Evolutionary conservation across 1,140 invertebrate species (phyloP), one percentile per base, ranked within the genome.

Genomic region (Eumaeus atala): DNA sequence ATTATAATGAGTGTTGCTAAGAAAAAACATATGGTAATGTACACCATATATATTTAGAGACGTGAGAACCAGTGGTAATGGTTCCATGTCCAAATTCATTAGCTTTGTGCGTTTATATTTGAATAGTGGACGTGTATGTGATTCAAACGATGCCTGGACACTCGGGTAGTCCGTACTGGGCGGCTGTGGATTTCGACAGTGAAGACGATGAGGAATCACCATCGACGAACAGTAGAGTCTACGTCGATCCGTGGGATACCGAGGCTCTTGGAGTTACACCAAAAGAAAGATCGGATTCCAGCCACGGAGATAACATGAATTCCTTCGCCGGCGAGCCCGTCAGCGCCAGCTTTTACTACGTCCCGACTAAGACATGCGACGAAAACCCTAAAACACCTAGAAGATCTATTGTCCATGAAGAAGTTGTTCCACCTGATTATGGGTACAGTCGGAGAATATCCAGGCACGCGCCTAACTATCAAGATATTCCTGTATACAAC

Each of bases 231-330:
- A 78, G 77, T 48, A 65, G 91, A 48, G 83, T 90, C 34, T 93
- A 93, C 72, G 87, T 93, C 1, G 92, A 93, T 72, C 92, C 92
- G 8, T 93, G 92, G 92, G 92, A 93, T 62, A 81, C 92, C 62
- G 92, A 93, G 66, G 92, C 92, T 62, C 92, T 92, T 64, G 91
- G 90, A 12, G 92, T 91, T 65, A 87, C 92, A 11, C 84, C 89
- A 14, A 79, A 89, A 40, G 91, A 92, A 58, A 79, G 74, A n/a
- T 63, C 86, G 5, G 87, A 88, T 17, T 81, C 87, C 9, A 87
- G 73, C 54, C 80, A 86, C 28, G 87, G 83, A 49, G 87, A 89
- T 10, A 88, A 88, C 58, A 73, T 81, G 37, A 78, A 83, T 61
- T 85, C 84, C 2, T 88, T 84, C 38, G 73, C 67, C 34, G 87